Evolutionary conservation across 2,113 vertebrate species (phyloP).

Genomic region (Zootoca vivipara): DNA sequence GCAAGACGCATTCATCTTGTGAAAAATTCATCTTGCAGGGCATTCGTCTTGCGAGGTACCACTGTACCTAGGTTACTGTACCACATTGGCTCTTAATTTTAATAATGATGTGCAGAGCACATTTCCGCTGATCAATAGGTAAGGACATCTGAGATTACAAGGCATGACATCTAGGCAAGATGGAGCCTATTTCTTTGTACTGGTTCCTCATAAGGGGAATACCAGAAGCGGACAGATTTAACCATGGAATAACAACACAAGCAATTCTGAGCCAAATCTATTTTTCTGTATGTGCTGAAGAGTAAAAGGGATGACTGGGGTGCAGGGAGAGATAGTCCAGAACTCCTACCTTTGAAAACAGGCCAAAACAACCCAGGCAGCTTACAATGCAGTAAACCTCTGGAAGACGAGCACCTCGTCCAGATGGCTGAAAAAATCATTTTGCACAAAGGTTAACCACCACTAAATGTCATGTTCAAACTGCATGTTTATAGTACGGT

Average conservation of each 20-base stretch:
- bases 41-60: too few species aligned
- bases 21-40: too few species aligned
- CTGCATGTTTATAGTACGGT: neutral
- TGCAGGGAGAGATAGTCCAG: neutral
- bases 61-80: neutral
- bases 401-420: constrained; percentile 85
- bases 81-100: neutral
- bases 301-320: accelerated
- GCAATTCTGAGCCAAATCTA: neutral
- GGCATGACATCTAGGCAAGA: neutral
- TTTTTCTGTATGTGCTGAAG: accelerated
- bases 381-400: constrained; percentile 97
- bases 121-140: neutral
- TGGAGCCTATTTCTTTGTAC: neutral
- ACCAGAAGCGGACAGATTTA: neutral
- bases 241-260: neutral
- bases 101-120: neutral
- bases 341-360: constrained; percentile 89
- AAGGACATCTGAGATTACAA: neutral
- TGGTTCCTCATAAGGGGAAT: neutral
- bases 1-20: too few species aligned
- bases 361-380: constrained; percentile 90
- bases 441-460: constrained; percentile 12
- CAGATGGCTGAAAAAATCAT: constrained; percentile 78
- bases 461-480: neutral